Evolutionary conservation across 2,888 invertebrate genomes (phyloP).

Genomic region (Habroteleia sp.): DNA sequence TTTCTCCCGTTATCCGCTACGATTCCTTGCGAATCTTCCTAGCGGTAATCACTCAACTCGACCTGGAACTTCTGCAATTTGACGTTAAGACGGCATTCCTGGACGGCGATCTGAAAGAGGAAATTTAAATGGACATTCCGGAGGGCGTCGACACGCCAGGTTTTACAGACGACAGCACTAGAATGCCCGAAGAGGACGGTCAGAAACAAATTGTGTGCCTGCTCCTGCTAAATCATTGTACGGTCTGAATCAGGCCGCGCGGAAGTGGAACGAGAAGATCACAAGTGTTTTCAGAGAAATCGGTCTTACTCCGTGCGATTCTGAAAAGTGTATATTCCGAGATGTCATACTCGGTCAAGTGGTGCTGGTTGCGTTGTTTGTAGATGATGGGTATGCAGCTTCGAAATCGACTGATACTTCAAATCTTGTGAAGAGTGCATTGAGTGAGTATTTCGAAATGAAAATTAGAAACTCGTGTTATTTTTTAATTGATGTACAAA

Average conservation of each 20-base stretch:
- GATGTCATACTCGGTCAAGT: conserved; percentile 16
- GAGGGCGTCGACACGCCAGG: conserved; percentile 27
- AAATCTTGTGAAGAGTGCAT: no score
- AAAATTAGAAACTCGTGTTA: conserved; percentile 17
- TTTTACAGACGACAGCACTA: no score
- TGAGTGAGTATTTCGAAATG: conserved; percentile 2
- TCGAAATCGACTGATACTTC: conserved; percentile 30
- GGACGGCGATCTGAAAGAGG: conserved; percentile 33
- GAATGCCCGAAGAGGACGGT: neutral
- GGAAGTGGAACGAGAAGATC: conserved; percentile 57
- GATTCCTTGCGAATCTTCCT: neutral
- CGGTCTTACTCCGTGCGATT: conserved; percentile 25
- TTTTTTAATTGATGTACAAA: conserved; percentile 57
- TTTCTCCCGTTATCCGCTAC: conserved; percentile 32
- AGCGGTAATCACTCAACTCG: neutral
- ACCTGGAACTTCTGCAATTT: conserved; percentile 10
- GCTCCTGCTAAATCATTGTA: conserved; percentile 47
- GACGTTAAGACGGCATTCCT: conserved; percentile 49
- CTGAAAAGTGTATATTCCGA: conserved; percentile 47
- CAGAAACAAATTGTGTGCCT: conserved; percentile 26
- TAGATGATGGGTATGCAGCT: conserved; percentile 55
- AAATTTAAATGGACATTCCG: conserved; percentile 42
- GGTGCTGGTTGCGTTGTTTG: conserved; percentile 53
- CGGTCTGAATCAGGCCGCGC: conserved; percentile 56
- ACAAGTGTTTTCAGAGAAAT: conserved; percentile 19